Evolutionary conservation across 2,113 vertebrate genomes (phyloP), one percentile per base, ranked within the genome.

Genomic region (Atractosteus spatula): DNA sequence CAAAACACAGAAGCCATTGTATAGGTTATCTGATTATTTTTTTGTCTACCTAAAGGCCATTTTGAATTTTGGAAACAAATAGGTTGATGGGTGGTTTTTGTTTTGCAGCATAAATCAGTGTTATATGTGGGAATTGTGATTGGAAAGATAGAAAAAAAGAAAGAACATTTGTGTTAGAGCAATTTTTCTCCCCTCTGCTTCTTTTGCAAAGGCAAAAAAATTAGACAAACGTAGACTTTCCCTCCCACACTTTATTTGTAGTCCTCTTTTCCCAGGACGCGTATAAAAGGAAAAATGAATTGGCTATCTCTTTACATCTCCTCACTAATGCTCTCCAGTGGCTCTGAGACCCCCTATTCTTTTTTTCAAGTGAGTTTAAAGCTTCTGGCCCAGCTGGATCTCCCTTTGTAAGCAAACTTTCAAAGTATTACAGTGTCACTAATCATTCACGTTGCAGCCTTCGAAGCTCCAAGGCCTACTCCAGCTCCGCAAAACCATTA

Each of bases 301-400:
- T 87, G 81, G 83, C 86, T 93, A 84, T 93, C 86, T 89, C 87
- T 87, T 92, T 89, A 90, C 86, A 86, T 91, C 81, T 89, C 86
- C 16, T 75, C 85, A 80, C 75, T 85, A 82, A 84, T 83, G 79
- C 85, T 91, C 89, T 93, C 89, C 77, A 79, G 89, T 89, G 88
- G 81, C 79, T 83, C 62, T 84, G 78, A 75, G 84, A 80, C 83
- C 82, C 71, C 71, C 43, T 55, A 69, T 71, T 76, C 78, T 79
- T 78, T 72, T 86, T 84, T 75, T 82, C 79, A 69, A 80, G 84
- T 56, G 75, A 66, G 77, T 89, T 91, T 91, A 88, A 92, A 91
- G 88, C 84, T 81, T 86, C 71, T 76, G 74, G 75, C 90, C 84
- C 89, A 91, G 92, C 91, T 93, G 89, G 88, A 80, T 84, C 89